These are phyloP conservation scores for Pollenia angustigena DNA, from an alignment of 2,888 invertebrate genomes.

Conservation along the genomic window DNA sequence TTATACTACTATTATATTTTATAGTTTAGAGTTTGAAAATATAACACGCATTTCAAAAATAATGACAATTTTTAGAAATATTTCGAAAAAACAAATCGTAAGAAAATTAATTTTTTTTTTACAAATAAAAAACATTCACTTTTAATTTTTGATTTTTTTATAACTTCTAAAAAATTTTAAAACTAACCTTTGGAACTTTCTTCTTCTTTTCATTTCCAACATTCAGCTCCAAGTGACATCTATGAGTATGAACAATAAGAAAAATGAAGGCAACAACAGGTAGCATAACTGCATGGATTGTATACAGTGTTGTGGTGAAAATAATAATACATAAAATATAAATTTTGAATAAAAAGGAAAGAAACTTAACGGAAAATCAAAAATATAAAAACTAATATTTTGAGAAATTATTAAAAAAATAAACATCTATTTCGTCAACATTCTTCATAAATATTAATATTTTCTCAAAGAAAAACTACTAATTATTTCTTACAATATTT, in stretches of 20 bases:
- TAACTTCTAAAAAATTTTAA: neutral
- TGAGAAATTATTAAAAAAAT: neutral
- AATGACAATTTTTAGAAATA: too few relatives aligned
- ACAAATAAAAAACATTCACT: too few relatives aligned
- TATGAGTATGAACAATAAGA: conserved; percentile 81
- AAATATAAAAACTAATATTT: conserved; percentile 19
- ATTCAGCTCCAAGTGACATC: conserved; percentile 82
- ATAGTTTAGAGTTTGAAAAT: too few relatives aligned
- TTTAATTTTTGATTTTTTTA: too few relatives aligned
- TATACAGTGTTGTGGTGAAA: conserved; percentile 88
- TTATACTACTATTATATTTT: too few relatives aligned
- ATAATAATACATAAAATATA: conserved; percentile 83
- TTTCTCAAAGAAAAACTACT: conserved; percentile 11
- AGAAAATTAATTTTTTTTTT: too few relatives aligned
- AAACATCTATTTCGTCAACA: conserved; percentile 56
- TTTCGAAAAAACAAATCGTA: too few relatives aligned
- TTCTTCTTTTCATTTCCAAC: conserved; percentile 21
- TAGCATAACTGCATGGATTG: conserved; percentile 90
- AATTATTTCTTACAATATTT: neutral
- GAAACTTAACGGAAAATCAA: conserved; percentile 43
- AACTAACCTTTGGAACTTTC: neutral
- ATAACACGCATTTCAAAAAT: too few relatives aligned
- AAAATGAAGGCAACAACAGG: conserved; percentile 85
- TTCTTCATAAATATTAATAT: conserved; percentile 39
- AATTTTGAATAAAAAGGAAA: neutral